These are phyloP conservation scores for Setophaga kirtlandii DNA, from an alignment of 2,113 vertebrate species.

Conservation along the genomic window DNA sequence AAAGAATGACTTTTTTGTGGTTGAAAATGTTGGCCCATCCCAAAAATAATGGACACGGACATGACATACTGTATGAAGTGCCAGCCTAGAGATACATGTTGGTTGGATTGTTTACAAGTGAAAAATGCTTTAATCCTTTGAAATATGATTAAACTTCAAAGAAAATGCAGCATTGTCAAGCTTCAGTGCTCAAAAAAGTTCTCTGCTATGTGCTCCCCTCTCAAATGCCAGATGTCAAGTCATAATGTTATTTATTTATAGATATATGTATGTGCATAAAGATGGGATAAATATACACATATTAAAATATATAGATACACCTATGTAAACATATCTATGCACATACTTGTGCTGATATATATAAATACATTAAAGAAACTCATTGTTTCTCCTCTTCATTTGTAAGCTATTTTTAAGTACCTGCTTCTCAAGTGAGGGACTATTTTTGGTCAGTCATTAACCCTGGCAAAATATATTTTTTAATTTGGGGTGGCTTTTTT, in stretches of 20 bases:
- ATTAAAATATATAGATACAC: no score
- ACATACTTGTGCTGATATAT: no score
- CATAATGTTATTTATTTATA: background rate
- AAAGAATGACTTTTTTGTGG: slow-evolving; percentile 33
- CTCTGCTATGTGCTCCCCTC: background rate
- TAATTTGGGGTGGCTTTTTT: no score
- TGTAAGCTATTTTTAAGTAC: no score
- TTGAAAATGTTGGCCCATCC: slow-evolving; percentile 19
- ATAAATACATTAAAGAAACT: no score
- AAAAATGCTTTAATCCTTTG: slow-evolving; percentile 32
- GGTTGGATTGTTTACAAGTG: background rate
- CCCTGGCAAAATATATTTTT: no score
- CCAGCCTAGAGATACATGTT: background rate
- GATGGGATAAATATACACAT: no score
- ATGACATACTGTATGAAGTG: background rate
- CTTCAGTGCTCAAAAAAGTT: background rate
- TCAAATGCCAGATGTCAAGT: background rate
- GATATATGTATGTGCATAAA: no score
- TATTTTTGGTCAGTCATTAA: no score
- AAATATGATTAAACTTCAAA: slow-evolving; percentile 15
- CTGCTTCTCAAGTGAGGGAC: no score
- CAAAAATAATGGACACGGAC: slow-evolving; percentile 38
- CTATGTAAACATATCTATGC: no score
- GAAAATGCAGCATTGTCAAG: background rate
- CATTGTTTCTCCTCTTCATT: no score